Evolutionary conservation across 2,888 invertebrate genomes (phyloP).

Genomic region (Dimorphilus gyrociliatus): DNA sequence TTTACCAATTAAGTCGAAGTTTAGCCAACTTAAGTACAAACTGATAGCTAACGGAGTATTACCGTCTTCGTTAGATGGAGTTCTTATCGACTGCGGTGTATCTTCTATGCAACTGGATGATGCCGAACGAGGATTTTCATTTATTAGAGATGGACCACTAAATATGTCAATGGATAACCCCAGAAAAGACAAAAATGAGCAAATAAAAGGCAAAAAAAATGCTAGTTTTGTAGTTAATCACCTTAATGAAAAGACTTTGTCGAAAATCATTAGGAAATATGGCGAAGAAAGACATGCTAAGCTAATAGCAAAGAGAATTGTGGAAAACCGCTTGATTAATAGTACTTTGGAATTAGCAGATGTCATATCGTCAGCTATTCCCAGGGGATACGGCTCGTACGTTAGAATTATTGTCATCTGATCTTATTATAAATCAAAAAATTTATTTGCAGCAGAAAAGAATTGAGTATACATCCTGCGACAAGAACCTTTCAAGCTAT

Average conservation of each 20-base stretch:
- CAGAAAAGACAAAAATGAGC: slow-evolving; percentile 32
- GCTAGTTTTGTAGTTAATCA: slow-evolving; percentile 71
- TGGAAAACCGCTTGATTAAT: slow-evolving; percentile 62
- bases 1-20: slow-evolving; percentile 63
- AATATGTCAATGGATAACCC: slow-evolving; percentile 88
- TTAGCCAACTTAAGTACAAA: slow-evolving; percentile 63
- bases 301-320: slow-evolving; percentile 63
- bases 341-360: slow-evolving; percentile 68
- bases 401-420: not conserved
- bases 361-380: slow-evolving; percentile 40
- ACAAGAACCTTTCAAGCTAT: slow-evolving; percentile 85
- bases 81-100: slow-evolving; percentile 80
- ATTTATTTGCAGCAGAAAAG: slow-evolving; percentile 39
- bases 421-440: too few relatives aligned
- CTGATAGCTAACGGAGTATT: slow-evolving; percentile 46
- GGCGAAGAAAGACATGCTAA: slow-evolving; percentile 76
- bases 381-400: too few relatives aligned
- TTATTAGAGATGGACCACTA: slow-evolving; percentile 61
- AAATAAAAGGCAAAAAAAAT: slow-evolving; percentile 47
- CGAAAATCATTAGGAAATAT: slow-evolving; percentile 67
- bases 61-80: slow-evolving; percentile 55
- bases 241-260: slow-evolving; percentile 59
- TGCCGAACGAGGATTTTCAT: slow-evolving; percentile 64
- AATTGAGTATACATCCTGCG: slow-evolving; percentile 61
- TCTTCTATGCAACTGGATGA: slow-evolving; percentile 87